Base-by-base conservation (phyloP, 1,140 invertebrate genomes). In the Amyelois transitella region DNA sequence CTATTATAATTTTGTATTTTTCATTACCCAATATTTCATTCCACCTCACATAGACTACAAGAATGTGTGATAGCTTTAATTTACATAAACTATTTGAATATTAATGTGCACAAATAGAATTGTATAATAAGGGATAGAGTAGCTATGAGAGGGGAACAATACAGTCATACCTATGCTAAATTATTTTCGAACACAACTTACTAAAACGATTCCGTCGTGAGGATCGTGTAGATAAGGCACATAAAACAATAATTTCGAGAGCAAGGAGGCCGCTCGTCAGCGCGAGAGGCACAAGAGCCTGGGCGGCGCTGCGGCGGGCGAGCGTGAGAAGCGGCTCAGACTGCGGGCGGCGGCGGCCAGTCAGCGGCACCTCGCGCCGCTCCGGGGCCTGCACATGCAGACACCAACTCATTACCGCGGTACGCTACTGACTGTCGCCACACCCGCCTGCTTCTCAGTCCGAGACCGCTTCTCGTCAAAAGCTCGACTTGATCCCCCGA, bases 311-410 rank as follows among this genome's bases (percentile, higher is more conserved):
- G 63, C 54, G 56, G 58, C 62, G 58, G 58, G 53, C 69, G 69
- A 60, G 55, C 60, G 65, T 69, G 81, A 82, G 77, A 79, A 82
- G 79, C 83, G 81, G 79, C 83, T 75, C 79, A 80, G 80, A 77
- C 72, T 64, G 62, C 81, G 73, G 77, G 79, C 65, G 66, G 77
- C 79, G 66, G 64, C 64, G 74, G 74, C 77, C 58, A 72, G 77
- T 69, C 75, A 63, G 75, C 76, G 69, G 72, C 72, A 75, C 72
- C 65, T 72, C 69, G 70, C 69, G 68, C 78, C 75, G 78, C 73
- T 64, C 80, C 74, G 58, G 75, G 69, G 82, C 82, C 82, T 86
- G 82, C 82, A 84, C 82, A 86, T 69, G 79, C 82, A 76, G 75
- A 82, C 77, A 80, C 62, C 60, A 47, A 51, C 67, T 79, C 67